Conservation (phyloP, 2,113 vertebrate species). For the Coracopsis vasa region DNA sequence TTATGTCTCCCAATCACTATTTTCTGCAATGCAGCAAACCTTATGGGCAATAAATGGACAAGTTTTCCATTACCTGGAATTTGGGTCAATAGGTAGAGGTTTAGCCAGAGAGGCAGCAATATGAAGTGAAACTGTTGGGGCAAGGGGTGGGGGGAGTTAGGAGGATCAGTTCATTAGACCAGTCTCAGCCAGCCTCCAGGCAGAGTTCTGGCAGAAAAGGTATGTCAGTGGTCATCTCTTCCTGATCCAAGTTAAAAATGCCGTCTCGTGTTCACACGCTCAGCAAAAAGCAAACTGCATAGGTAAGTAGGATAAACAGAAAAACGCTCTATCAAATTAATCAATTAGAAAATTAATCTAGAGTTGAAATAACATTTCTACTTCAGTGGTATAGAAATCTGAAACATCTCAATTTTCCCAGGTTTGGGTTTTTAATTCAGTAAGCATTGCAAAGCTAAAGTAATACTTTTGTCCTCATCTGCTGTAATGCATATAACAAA, state of each 20-base stretch:
- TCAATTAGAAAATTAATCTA: not conserved
- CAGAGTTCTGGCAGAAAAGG: not conserved
- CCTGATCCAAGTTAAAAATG: not conserved
- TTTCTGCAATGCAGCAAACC: not conserved
- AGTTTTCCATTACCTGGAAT: not conserved
- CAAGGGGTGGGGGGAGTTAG: not conserved
- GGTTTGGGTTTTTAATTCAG: not conserved
- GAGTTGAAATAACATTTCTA: not conserved
- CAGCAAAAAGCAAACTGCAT: not conserved
- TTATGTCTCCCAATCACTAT: not conserved
- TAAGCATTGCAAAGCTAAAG: not conserved
- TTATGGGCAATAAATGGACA: not conserved
- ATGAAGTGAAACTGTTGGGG: not conserved
- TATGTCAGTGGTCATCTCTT: not conserved
- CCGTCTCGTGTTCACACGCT: not conserved
- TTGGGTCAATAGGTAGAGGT: not conserved
- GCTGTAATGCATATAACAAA: not conserved
- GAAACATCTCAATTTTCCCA: not conserved
- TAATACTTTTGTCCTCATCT: not conserved
- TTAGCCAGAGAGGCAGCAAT: not conserved
- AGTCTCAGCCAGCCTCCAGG: not conserved
- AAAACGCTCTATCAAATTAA: not conserved
- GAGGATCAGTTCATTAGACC: not conserved
- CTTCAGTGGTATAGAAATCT: not conserved
- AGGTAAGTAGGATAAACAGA: not conserved